A percentile compares a stretch with the other conserved stretches of the same genome.
These are phyloP conservation scores for Eupithecia dodoneata DNA, from an alignment of 2,888 invertebrate species.

Conservation along the genomic window DNA sequence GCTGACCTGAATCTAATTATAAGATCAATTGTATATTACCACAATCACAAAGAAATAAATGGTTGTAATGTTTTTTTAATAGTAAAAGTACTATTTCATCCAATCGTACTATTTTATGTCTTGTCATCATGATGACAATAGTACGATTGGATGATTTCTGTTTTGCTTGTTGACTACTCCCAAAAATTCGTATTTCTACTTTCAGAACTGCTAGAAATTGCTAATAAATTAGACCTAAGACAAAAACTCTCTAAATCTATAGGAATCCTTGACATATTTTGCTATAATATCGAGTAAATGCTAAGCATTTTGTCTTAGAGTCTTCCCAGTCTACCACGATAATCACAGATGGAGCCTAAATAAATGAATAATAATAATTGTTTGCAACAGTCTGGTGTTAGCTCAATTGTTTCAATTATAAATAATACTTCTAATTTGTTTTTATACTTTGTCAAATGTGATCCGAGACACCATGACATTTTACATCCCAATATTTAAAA, in stretches of 20 bases:
- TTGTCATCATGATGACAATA: background rate
- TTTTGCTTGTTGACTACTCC: background rate
- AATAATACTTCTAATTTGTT: background rate
- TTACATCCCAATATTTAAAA: background rate
- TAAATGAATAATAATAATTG: background rate
- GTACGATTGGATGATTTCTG: background rate
- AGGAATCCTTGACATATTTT: background rate
- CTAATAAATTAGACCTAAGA: background rate
- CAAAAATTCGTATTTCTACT: background rate
- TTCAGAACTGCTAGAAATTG: background rate
- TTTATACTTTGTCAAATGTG: background rate
- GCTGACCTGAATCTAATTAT: too few species aligned
- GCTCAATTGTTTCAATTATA: background rate
- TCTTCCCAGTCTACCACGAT: constrained; percentile 22
- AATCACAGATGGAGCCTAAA: constrained; percentile 42
- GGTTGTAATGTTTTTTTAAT: too few species aligned
- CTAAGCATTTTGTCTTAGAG: constrained; percentile 9
- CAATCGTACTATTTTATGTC: background rate
- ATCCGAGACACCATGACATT: background rate
- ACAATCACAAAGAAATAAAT: too few species aligned
- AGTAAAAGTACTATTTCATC: too few species aligned
- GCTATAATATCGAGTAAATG: background rate
- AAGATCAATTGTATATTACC: too few species aligned
- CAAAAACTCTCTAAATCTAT: background rate
- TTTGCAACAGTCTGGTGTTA: background rate